Evolutionary conservation across 1,140 invertebrate species (phyloP).

Genomic region (Megathymus violae): DNA sequence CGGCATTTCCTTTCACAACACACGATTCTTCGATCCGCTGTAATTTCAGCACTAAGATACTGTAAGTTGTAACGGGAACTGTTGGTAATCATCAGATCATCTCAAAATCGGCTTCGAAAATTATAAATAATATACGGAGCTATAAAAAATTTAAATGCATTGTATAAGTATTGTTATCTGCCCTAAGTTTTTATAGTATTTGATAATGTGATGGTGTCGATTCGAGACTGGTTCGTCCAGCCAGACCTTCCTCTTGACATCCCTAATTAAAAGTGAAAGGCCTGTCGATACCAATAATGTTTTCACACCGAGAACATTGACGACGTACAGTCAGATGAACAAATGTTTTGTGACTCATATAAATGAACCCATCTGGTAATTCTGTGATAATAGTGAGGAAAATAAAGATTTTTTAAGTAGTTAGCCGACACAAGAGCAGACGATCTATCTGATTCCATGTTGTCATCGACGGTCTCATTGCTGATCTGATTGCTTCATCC

Average conservation of each 20-base stretch:
- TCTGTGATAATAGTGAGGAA: too few species aligned
- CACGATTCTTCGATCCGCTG: too few species aligned
- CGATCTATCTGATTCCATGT: too few species aligned
- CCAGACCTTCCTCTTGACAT: constrained; percentile 3
- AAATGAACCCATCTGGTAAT: not conserved
- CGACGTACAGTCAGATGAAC: not conserved
- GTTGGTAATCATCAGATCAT: too few species aligned
- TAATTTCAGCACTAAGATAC: too few species aligned
- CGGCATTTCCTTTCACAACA: too few species aligned
- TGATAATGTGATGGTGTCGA: not conserved
- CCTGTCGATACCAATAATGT: not conserved
- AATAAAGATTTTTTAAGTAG: too few species aligned
- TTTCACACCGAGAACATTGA: not conserved
- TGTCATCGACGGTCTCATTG: too few species aligned
- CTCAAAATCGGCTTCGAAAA: too few species aligned
- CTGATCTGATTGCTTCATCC: too few species aligned
- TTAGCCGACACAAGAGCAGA: too few species aligned
- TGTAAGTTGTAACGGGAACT: too few species aligned
- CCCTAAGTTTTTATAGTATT: constrained; percentile 4
- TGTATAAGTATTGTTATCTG: not conserved
- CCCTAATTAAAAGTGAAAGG: constrained; percentile 4
- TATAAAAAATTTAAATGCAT: not conserved
- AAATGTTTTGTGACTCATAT: not conserved
- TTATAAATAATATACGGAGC: not conserved
- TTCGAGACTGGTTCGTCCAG: not conserved